A percentile compares a stretch with the other conserved stretches of the same genome.
phyloP scores from a whole-genome alignment of 2,888 invertebrate genomes.

The Meghimatium bilineatum region DNA sequence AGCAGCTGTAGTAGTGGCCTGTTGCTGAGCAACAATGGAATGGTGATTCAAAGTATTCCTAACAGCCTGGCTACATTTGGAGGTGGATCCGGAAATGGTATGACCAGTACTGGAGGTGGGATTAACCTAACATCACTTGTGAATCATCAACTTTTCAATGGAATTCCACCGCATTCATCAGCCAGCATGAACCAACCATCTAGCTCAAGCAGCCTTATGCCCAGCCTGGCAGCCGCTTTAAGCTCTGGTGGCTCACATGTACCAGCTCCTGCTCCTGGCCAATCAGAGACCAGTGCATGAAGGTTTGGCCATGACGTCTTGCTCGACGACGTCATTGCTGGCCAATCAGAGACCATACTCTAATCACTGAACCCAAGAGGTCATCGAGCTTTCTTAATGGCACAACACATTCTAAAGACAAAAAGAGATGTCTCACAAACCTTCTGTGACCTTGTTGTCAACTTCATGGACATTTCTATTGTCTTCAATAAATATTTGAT shows the following conservation, averaged over 20 bases:
- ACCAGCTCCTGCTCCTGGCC: constrained; percentile 40
- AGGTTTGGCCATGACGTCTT: constrained; percentile 44
- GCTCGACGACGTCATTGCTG: constrained; percentile 50
- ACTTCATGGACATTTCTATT: not conserved
- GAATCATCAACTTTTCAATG: constrained; percentile 35
- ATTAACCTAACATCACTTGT: constrained; percentile 33
- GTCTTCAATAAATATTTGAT: not conserved
- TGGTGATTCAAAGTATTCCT: constrained; percentile 29
- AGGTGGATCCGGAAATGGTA: constrained; percentile 7
- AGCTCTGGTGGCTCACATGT: constrained; percentile 35
- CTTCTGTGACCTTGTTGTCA: not conserved
- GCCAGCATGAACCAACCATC: constrained; percentile 21
- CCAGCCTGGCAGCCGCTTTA: constrained; percentile 12
- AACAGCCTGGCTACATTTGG: constrained; percentile 32
- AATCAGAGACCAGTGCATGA: constrained; percentile 52
- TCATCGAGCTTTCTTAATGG: constrained; percentile 14
- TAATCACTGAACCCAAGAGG: constrained; percentile 23
- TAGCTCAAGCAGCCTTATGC: constrained; percentile 17
- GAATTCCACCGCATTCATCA: constrained; percentile 17
- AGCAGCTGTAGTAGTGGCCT: constrained; percentile 17
- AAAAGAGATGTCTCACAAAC: not conserved
- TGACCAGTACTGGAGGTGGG: constrained; percentile 24
- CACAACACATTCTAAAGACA: not conserved
- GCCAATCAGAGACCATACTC: constrained; percentile 50
- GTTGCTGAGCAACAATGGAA: constrained; percentile 1